These are phyloP conservation scores for Drosophila jambulina DNA, from an alignment of 1,140 invertebrate genomes.

Conservation along the genomic window DNA sequence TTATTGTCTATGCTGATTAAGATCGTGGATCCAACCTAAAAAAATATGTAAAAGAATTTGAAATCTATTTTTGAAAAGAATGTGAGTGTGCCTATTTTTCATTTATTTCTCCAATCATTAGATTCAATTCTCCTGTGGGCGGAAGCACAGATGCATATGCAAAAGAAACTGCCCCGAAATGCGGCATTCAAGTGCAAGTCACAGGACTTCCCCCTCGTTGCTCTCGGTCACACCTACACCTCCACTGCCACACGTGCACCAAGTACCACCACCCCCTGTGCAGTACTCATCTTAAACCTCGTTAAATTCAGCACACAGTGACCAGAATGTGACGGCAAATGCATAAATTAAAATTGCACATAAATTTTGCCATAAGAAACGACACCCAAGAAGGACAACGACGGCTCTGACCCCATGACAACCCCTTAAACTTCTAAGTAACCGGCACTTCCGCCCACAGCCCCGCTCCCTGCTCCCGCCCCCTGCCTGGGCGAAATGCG, in stretches of 20 bases:
- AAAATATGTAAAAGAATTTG: too few relatives aligned
- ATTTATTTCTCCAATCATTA: background rate
- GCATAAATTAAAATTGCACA: constrained; percentile 76
- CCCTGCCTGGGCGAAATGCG: constrained; percentile 44
- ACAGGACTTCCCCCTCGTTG: constrained; percentile 3
- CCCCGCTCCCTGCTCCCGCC: background rate
- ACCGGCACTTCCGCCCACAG: constrained; percentile 10
- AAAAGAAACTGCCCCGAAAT: constrained; percentile 2
- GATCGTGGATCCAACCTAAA: too few relatives aligned
- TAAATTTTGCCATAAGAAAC: constrained; percentile 76
- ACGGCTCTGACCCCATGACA: constrained; percentile 62
- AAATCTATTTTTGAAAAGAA: background rate
- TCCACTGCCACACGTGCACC: constrained; percentile 6
- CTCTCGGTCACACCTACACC: constrained; percentile 3
- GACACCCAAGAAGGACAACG: constrained; percentile 53
- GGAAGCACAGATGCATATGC: constrained; percentile 7
- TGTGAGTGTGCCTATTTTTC: background rate
- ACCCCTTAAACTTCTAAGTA: constrained; percentile 48
- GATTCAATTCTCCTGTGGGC: constrained; percentile 3
- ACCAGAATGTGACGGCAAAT: constrained; percentile 56
- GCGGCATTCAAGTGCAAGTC: constrained; percentile 14
- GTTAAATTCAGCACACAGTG: constrained; percentile 56
- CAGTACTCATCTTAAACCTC: constrained; percentile 38
- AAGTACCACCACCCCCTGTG: background rate
- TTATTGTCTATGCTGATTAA: too few relatives aligned